A percentile compares a stretch with the other conserved stretches of the same genome.
These are phyloP conservation scores for Sigmodon hispidus DNA, from an alignment of 2,113 vertebrate genomes.

Conservation along the genomic window DNA sequence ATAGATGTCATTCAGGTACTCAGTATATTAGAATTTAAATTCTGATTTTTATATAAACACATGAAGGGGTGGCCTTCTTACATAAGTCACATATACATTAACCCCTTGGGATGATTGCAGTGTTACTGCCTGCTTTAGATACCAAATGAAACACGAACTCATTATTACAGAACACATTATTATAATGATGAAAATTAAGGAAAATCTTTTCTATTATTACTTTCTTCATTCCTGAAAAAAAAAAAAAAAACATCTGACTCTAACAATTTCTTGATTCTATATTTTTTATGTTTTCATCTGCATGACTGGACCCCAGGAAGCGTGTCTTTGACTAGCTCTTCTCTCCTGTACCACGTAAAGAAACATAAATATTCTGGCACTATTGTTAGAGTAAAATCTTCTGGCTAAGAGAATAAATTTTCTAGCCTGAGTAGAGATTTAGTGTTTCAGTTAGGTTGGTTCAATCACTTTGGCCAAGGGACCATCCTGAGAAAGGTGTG, in stretches of 20 bases:
- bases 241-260: background rate
- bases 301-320: background rate
- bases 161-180: slow-evolving; percentile 9
- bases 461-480: background rate
- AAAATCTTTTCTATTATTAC: background rate
- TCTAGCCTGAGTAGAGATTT: background rate
- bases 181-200: slow-evolving; percentile 6
- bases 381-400: background rate
- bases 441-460: too few relatives aligned
- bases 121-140: background rate
- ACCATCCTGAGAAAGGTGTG: background rate
- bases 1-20: background rate
- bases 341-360: background rate
- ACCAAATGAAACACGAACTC: slow-evolving; percentile 9
- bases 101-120: background rate
- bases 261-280: background rate
- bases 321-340: background rate
- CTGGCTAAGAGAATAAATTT: background rate
- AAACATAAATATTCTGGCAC: background rate
- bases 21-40: slow-evolving; percentile 31
- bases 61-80: background rate
- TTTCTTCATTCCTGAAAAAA: background rate
- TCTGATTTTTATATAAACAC: slow-evolving; percentile 23
- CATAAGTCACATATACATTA: background rate
- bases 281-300: background rate